Evolutionary conservation across 2,797 vertebrate genomes (phyloP).

Genomic region (Hyperoplus lanceolatus): DNA sequence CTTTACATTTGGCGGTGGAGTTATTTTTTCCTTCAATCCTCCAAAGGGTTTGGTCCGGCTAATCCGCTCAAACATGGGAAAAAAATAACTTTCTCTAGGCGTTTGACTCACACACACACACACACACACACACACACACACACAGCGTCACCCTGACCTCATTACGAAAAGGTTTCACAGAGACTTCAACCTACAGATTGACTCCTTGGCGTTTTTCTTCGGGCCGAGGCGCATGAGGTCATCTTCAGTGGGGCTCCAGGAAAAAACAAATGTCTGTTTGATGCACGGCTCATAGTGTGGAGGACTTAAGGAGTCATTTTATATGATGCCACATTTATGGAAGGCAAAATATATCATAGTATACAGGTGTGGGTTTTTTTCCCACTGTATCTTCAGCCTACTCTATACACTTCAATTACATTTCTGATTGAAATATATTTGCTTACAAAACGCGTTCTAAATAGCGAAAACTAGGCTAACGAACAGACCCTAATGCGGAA

Average conservation of each 20-base stretch:
- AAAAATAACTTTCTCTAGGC: conserved; percentile 55
- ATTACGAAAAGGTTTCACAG: conserved; percentile 65
- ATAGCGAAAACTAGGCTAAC: neutral
- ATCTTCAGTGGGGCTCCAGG: neutral
- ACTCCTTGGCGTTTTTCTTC: conserved; percentile 37
- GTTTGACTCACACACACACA: conserved; percentile 49
- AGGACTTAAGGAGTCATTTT: conserved; percentile 7
- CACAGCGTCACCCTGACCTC: conserved; percentile 55
- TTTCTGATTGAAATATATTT: neutral
- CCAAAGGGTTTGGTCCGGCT: conserved; percentile 19
- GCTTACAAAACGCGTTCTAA: neutral
- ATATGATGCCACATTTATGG: neutral
- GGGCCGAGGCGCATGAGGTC: conserved; percentile 39
- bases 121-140: conserved; percentile 3
- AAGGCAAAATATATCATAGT: neutral
- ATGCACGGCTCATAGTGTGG: conserved; percentile 22
- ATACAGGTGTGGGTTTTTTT: too few species aligned
- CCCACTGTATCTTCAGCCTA: neutral
- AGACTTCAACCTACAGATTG: conserved; percentile 44
- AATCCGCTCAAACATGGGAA: conserved; percentile 44
- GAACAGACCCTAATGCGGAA: neutral
- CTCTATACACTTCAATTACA: neutral
- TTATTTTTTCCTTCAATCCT: conserved; percentile 42
- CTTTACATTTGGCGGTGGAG: conserved; percentile 45
- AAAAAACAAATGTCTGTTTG: conserved; percentile 15